phyloP scores from a whole-genome alignment of 1,140 invertebrate species.

The Camponotus pennsylvanicus region DNA sequence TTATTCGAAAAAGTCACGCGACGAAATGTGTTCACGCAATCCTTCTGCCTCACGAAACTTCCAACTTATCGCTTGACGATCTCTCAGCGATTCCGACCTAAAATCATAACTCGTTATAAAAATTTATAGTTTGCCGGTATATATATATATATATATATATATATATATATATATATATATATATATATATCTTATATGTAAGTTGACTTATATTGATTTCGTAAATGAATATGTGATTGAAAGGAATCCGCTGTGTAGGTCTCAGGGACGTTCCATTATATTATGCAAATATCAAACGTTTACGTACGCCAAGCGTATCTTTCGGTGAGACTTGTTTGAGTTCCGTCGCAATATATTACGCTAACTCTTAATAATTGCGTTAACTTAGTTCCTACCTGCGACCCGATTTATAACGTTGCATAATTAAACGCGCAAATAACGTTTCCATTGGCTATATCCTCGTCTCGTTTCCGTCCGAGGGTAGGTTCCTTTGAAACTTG shows the following conservation, averaged over 20 bases:
- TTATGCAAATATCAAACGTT: constrained; percentile 11
- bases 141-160: neutral
- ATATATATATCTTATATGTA: neutral
- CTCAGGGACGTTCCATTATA: neutral
- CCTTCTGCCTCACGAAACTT: neutral
- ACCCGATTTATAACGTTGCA: constrained; percentile 18
- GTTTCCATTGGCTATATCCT: neutral
- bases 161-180: neutral
- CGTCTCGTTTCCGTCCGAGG: neutral
- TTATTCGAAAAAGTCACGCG: constrained; percentile 4
- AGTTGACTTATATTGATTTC: constrained; percentile 11
- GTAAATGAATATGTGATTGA: constrained; percentile 17
- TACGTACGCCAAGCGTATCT: neutral
- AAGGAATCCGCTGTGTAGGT: constrained; percentile 3
- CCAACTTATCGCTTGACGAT: neutral
- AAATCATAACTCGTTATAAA: neutral
- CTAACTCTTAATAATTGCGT: constrained; percentile 41
- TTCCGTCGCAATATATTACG: neutral
- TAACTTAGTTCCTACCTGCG: neutral
- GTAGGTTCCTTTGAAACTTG: neutral
- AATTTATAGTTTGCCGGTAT: neutral
- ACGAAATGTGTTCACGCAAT: neutral
- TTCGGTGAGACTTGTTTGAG: neutral
- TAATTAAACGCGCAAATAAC: constrained; percentile 51
- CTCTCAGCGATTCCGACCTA: neutral